phyloP scores from a whole-genome alignment of 2,113 vertebrate genomes.

The Prunella himalayana region DNA sequence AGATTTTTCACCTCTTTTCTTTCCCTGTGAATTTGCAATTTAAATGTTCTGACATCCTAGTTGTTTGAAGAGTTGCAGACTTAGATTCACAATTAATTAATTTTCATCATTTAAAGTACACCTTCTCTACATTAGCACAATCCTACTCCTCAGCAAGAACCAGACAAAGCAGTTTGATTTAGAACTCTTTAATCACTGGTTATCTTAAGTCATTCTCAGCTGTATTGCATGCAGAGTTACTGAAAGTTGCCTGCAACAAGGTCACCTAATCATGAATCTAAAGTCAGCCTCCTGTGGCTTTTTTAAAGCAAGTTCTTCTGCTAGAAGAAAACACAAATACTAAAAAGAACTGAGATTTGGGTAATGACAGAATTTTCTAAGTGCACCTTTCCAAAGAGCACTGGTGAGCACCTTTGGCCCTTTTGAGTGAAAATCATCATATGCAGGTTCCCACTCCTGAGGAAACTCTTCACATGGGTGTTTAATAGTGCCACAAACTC shows the following conservation, averaged over 20 bases:
- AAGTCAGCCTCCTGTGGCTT: neutral
- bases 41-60: neutral
- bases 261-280: neutral
- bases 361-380: neutral
- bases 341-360: neutral
- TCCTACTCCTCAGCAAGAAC: neutral
- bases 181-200: neutral
- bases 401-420: neutral
- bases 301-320: neutral
- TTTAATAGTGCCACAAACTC: neutral
- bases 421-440: neutral
- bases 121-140: neutral
- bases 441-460: neutral
- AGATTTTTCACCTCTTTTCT: neutral
- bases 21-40: neutral
- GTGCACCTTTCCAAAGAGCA: neutral
- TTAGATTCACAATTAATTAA: neutral
- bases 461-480: neutral
- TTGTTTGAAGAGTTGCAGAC: neutral
- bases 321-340: neutral
- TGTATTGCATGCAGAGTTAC: neutral
- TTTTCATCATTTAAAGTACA: neutral
- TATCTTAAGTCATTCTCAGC: neutral
- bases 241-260: neutral
- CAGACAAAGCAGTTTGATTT: neutral